These are phyloP conservation scores for Gonatopus flavifemur DNA, from an alignment of 1,140 invertebrate species.

Conservation along the genomic window DNA sequence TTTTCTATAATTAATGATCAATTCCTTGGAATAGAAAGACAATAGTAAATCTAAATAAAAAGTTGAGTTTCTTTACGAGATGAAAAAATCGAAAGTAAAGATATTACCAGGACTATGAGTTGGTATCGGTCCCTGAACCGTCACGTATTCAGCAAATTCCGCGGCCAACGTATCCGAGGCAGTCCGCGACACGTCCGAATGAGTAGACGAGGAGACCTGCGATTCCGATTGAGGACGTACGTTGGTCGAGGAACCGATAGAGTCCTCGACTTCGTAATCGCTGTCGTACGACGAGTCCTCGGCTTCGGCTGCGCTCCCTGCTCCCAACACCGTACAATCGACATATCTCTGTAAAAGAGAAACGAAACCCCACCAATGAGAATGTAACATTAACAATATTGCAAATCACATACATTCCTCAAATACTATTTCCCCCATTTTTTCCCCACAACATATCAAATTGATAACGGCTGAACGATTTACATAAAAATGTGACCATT, in stretches of 20 bases:
- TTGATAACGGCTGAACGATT: no score
- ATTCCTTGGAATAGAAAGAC: not conserved
- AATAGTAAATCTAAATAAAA: not conserved
- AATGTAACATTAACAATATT: constrained; percentile 5
- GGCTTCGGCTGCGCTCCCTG: constrained; percentile 58
- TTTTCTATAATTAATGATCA: not conserved
- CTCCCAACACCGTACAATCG: constrained; percentile 56
- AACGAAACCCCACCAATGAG: not conserved
- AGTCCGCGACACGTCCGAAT: constrained; percentile 78
- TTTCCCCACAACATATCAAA: no score
- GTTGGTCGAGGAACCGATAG: constrained; percentile 38
- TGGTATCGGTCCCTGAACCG: constrained; percentile 40
- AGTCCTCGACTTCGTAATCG: constrained; percentile 73
- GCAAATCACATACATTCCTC: no score
- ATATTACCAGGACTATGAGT: constrained; percentile 39
- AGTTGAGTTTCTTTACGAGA: not conserved
- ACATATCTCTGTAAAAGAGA: constrained; percentile 60
- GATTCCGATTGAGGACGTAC: constrained; percentile 19
- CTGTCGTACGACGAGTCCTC: constrained; percentile 88
- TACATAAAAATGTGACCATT: no score
- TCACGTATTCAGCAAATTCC: constrained; percentile 83
- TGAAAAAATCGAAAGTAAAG: not conserved
- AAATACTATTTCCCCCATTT: no score
- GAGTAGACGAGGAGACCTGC: constrained; percentile 52
- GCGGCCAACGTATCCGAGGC: constrained; percentile 80